Evolutionary conservation across 2,113 vertebrate genomes (phyloP), one percentile per base, ranked within the genome.

Genomic region (Campylomormyrus tamandua): DNA sequence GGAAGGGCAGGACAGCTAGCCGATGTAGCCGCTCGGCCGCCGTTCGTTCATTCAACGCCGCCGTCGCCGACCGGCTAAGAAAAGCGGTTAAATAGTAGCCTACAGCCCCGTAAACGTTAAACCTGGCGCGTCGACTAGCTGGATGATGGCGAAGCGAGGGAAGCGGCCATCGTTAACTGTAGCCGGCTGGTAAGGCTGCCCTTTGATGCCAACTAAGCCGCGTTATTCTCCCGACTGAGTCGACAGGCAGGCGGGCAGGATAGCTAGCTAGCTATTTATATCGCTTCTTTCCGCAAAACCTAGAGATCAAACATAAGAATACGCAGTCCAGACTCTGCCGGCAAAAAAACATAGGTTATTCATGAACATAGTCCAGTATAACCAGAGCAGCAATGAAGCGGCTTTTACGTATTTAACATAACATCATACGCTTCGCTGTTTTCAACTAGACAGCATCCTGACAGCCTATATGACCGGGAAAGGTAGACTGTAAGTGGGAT

Each of bases 311-410:
- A 94, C 92, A 56, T 90, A 87, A 89, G 90, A 91, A 93, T 86
- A 92, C 93, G 95, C 95, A 93, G 92, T 93, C 91, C 88, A 66
- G 89, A 88, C 58, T 91, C 90, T 92, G 27, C 83, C 83, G 86
- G 86, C 88, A 56, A 88, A 19, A 17, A 70, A 56, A 21, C 5
- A 15, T 5, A 46, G 56, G 49, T 52, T 48, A 21, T 53, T 87
- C 85, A 24, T 35, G 89, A 83, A 50, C 91, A 86, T 70, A 56
- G 50, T 85, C 89, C 50, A 56, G 31, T 5, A 21, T 27, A 80
- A 74, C 48, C 19, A 21, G 74, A 83, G 10, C 49, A 50, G 48
- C 42, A 31, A 31, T 49, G 11, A 48, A 52, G 27, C 39, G 48
- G 19, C 13, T 49, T 50, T 49, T 42, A 13, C 11, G 87, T 74